Base-by-base conservation (phyloP, 2,888 invertebrate species). In the Coenonympha arcania region DNA sequence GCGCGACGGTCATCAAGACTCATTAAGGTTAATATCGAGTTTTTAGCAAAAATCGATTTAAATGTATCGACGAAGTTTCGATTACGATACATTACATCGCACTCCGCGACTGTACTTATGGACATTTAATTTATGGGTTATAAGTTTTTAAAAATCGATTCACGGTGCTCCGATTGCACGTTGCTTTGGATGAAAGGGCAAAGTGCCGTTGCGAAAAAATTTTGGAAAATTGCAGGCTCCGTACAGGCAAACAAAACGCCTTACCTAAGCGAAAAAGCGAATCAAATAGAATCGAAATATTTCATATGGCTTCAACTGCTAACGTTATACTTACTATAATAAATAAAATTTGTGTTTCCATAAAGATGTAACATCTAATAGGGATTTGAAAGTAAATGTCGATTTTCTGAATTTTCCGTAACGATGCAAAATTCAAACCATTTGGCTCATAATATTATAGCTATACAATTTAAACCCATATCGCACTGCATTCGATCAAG, bases 11-110 rank as follows among this genome's bases (percentile, higher is more conserved):
- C 74, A 82, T 82, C 75, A 81, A 66, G 71, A 52, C 75, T 79
- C 82, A 84, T 84, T 83, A 82, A 77, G 74, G 77, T 80, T 82
- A 81, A 81, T 79, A 78, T 76, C 67, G 73, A 76, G 76, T 76
- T 78, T 78, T 75, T 76, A 70, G 50, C 51, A 54, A 74, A 73
- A 75, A 78, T 75, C 79, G 75, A 78, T 78, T 76, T 81, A 73
- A 79, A 80, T 81, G 76, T 76, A 79, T 79, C 80, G 81, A 76
- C 72, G 71, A 77, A 79, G 79, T 74, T 73, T 66, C 71, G 73
- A 77, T 76, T 75, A 66, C 65, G 63, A 68, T 66, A 71, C 76
- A 79, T 79, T 74, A 71, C 59, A 66, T 68, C 64, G 72, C 61
- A 64, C 65, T 69, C 72, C 68, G 62, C 58, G 60, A 63, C 60